Conservation (phyloP, 64 coral and sea anemone species). For the Platygyra sinensis region DNA sequence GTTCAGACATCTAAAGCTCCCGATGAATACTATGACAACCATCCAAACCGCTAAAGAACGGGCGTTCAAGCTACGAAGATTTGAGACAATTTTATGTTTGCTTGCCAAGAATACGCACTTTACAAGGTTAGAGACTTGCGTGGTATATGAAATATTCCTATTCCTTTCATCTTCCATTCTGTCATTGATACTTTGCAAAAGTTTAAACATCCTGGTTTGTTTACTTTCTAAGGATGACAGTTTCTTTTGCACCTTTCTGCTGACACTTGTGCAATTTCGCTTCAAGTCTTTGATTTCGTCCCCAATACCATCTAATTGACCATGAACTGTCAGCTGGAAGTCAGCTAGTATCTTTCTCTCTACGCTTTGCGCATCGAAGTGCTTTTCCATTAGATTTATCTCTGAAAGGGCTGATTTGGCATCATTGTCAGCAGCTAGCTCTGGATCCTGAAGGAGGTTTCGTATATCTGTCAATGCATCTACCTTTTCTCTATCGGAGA, state of each 20-base stretch:
- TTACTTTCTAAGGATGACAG: neutral
- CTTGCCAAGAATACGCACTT: too few species aligned
- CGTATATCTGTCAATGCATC: constrained; percentile 33
- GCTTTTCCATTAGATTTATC: constrained; percentile 36
- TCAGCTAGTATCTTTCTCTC: constrained; percentile 50
- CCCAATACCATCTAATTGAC: constrained; percentile 34
- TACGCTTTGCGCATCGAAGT: constrained; percentile 32
- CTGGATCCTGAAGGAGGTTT: constrained; percentile 50
- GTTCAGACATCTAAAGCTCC: neutral
- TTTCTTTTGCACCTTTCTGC: constrained; percentile 16
- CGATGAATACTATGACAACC: neutral
- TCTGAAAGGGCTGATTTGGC: constrained; percentile 42
- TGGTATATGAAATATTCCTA: neutral
- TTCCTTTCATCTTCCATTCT: neutral
- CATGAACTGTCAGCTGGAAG: constrained; percentile 2
- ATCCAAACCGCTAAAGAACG: neutral
- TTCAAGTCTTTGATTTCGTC: neutral
- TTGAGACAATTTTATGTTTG: neutral
- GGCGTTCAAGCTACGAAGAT: neutral
- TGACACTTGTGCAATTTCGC: neutral
- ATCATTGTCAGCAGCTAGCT: constrained; percentile 33
- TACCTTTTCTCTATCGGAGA: constrained; percentile 41
- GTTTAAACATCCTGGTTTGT: neutral
- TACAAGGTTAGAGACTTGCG: neutral
- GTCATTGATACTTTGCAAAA: constrained; percentile 9